Evolutionary conservation across 2,888 invertebrate species (phyloP).

Genomic region (Lasioglossum morio): DNA sequence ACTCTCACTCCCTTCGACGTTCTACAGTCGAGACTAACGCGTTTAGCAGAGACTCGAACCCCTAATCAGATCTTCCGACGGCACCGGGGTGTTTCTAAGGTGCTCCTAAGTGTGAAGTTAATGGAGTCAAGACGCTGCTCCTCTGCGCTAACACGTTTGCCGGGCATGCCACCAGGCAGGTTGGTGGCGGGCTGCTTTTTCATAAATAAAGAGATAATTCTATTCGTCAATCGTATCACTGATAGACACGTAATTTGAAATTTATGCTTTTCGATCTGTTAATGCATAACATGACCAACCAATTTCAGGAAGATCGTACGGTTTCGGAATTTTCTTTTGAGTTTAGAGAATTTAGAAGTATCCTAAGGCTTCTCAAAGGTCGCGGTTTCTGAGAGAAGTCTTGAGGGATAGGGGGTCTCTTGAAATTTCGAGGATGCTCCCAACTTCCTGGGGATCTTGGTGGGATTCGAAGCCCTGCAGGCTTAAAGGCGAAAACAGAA

Average conservation of each 20-base stretch:
- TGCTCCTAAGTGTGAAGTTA: slow-evolving; percentile 84
- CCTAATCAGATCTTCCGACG: slow-evolving; percentile 84
- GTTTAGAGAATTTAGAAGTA: background rate
- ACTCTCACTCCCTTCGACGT: slow-evolving; percentile 62
- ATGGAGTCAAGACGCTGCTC: slow-evolving; percentile 83
- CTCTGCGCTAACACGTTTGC: slow-evolving; percentile 34
- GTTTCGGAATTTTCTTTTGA: background rate
- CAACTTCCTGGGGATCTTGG: background rate
- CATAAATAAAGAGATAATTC: background rate
- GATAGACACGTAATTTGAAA: background rate
- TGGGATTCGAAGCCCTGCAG: background rate
- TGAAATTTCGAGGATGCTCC: background rate
- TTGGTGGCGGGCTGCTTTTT: background rate
- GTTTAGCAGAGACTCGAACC: slow-evolving; percentile 84
- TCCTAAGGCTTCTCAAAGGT: background rate
- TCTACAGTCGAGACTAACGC: slow-evolving; percentile 82
- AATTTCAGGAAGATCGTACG: background rate
- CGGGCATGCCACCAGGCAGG: slow-evolving; percentile 24
- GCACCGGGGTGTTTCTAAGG: slow-evolving; percentile 74
- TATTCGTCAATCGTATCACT: too few species aligned
- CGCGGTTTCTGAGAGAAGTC: background rate
- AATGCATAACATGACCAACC: background rate
- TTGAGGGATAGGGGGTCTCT: background rate
- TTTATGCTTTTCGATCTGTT: background rate
- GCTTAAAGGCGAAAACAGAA: background rate